Evolutionary conservation across 1,140 invertebrate species (phyloP), one percentile per base, ranked within the genome.

Genomic region (Drosophila virilis): DNA sequence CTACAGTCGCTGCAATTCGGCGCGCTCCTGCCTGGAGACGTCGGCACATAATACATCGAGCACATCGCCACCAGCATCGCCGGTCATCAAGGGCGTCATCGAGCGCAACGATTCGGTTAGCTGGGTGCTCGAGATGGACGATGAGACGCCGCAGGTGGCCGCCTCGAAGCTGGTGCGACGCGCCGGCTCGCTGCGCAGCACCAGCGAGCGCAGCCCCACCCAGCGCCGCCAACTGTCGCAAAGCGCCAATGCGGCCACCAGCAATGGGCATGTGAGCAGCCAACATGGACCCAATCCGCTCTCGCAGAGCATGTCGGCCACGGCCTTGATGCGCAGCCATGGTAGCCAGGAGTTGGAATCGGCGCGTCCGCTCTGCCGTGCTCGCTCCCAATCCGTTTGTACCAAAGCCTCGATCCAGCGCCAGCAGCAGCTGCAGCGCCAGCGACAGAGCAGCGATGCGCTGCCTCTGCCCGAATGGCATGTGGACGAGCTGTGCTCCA

Each of bases 81-180:
- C 94, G 0, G 94, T 96, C 82, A 95, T 97, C 17, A 96, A 97
- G 86, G 96, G 95, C 12, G 95, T 97, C 45, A 96, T 97, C 3
- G 95, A 97, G 83, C 97, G 97, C 82, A 95, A 95, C 45, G 96
- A 96, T 83, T 97, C 96, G 0, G 96, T 97, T 10, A 96, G 96
- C 64, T 97, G 96, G 94, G 96, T 97, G 3, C 92, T 97, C 9
- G 96, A 97, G 80, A 95, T 97, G 70, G 95, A 95, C 52, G 92
- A 92, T 15, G 96, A 97, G 76, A 94, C 94, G 6, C 94, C 95
- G 0, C 95, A 96, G 71, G 94, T 94, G 64, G 93, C 94, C 10
- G 94, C 94, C 6, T 93, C 93, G 0, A 93, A 94, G 74, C 93
- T 95, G 74, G 94, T 95, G 1, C 91, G 94, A 15, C 91, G 94